Base-by-base conservation (phyloP, 2,888 invertebrate genomes). In the Sesamia inferens region DNA sequence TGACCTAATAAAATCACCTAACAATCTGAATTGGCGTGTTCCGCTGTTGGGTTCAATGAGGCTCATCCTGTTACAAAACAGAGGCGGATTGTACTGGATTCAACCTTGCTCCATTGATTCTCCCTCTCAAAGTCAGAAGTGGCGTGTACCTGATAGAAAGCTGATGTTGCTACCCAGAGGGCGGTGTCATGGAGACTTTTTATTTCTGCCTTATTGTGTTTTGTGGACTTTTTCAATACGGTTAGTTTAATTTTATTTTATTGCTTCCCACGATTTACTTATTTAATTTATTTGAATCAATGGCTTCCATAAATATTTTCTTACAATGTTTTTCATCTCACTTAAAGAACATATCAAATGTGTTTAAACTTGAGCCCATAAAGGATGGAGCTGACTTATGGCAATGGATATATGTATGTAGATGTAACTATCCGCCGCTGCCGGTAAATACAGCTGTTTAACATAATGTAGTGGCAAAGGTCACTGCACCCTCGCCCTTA, bases 201-300 rank as follows among this genome's bases (percentile, higher is more conserved):
- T 77, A 63, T 67, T 78, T 88, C 68, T 81, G 80, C 76, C 67
- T 91, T 16, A 76, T 93, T 39, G 74, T 91, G 51, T 82, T 94
- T 47, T 89, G 88, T 75, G 93, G 92, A 83, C 85, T 93, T 44
- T 81, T 93, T 57, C 74, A 88, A 70, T 89, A 89, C 85, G 94
- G 94, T 94, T 85, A 89, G 94, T 92, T 73, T 65, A 48, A 65
- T 2, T 73, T 65, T 65, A 67, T 67, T 70, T 83, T 79, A 74
- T 74, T 79, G 64, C 51, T 65, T 79, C 55, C 51, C 70, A 57
- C 24, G 10, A 67, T 68, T 62, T 72, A 73, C 10, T 80, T 76
- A 61, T 42, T 68, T 76, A 13, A 66, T 79, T 24, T 63, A 14
- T 58, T 54, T 61, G 7, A 48, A 42, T 58, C 47, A 5, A 0